Evolutionary conservation across 2,888 invertebrate species (phyloP), one percentile per base, ranked within the genome.

Genomic region (Ophraella communa): DNA sequence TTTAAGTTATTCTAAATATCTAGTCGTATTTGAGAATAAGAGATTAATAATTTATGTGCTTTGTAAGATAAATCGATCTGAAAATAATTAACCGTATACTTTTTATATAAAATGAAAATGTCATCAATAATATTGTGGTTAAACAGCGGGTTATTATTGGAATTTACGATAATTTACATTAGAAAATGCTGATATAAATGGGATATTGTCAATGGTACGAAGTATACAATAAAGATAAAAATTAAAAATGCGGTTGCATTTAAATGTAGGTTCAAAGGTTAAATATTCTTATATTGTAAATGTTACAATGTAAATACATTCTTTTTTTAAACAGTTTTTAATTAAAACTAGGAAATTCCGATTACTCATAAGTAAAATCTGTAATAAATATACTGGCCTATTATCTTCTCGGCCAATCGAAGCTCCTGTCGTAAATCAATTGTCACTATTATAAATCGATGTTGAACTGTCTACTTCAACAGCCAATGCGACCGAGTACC

Each of bases 361-460:
- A n/a, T n/a, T n/a, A n/a, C n/a, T n/a, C n/a, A n/a, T n/a, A n/a
- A n/a, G n/a, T n/a, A n/a, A n/a, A n/a, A n/a, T n/a, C n/a, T n/a
- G n/a, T n/a, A n/a, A n/a, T n/a, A n/a, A n/a, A n/a, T n/a, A 30
- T 30, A 66, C 68, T 64, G 65, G 68, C 66, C 66, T 56, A 66
- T 65, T 61, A 62, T 65, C 61, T 62, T 49, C 30, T 59, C 78
- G 74, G 74, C 80, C 80, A 81, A 80, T 80, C 77, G 76, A 70
- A 76, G 73, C 75, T 76, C 75, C 75, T 74, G 79, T 78, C 78
- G 80, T 81, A 80, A 81, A 81, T 81, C 81, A 81, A 81, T 81
- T 81, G 81, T 81, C 81, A 80, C 80, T 79, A 80, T 80, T 80
- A 81, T 81, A 81, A 81, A 81, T 81, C 81, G 81, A 81, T 80